Conservation (phyloP, 2,113 vertebrate genomes). For the Cyanistes caeruleus region DNA sequence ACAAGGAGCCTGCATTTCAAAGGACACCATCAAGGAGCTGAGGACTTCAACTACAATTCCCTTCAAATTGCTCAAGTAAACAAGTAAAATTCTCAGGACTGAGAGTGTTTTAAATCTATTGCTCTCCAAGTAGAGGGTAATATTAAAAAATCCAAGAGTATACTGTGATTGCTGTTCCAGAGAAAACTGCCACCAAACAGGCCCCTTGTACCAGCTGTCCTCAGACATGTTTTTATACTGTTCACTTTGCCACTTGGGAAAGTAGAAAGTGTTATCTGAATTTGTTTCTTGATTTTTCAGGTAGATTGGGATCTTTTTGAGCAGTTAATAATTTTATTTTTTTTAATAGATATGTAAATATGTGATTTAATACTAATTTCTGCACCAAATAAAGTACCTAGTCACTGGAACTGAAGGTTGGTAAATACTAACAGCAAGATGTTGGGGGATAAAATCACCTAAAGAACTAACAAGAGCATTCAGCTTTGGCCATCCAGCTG, state of each 20-base stretch:
- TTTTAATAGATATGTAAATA: not conserved
- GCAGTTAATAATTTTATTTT: not conserved
- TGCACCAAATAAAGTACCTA: not conserved
- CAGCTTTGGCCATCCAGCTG: not conserved
- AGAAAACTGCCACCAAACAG: not conserved
- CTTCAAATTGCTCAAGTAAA: not conserved
- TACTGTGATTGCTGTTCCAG: not conserved
- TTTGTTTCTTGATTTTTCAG: not conserved
- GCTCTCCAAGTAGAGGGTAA: not conserved
- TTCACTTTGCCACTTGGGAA: not conserved
- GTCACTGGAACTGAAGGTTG: not conserved
- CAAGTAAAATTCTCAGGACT: not conserved
- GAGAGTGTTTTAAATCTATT: not conserved
- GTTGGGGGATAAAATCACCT: fast-evolving
- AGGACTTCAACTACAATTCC: not conserved
- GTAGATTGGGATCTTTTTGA: not conserved
- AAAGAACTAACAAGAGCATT: not conserved
- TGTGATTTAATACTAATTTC: not conserved
- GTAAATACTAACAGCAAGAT: not conserved
- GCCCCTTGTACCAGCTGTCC: not conserved
- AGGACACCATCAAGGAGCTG: not conserved
- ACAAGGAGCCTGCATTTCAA: constrained; percentile 6
- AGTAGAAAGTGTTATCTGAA: not conserved
- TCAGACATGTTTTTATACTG: not conserved
- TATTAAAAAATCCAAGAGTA: not conserved